Evolutionary conservation across 2,888 invertebrate species (phyloP), one percentile per base, ranked within the genome.

Genomic region (Rosalia funebris): DNA sequence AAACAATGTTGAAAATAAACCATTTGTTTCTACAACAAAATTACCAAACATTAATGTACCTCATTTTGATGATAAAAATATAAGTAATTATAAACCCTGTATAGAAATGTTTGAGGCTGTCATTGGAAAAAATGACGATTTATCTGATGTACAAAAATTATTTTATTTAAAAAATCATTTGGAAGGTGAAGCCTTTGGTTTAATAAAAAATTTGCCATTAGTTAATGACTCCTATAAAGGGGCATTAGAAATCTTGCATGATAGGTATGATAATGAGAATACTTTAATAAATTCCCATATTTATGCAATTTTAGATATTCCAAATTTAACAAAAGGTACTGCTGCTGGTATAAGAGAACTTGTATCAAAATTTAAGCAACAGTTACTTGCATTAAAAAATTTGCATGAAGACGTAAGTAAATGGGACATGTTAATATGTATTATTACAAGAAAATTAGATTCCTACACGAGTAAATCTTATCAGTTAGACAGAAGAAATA

Each of bases 401-500:
- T 20, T 57, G 4, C 32, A 31, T 25, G 48, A 55, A 53, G 44
- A 50, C 15, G 17, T 20, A 5, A 15, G 14, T 12, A 12, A 44
- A 15, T 44, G 44, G 44, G 15, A 44, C 9, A 25, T 57, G 7
- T 34, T 61, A 7, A 16, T 61, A 10, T 57, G 32, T 45, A 16
- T 61, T 10, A 57, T 57, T 1, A 46, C 45, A 5, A 57, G 25
- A 47, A 57, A 57, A 47, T 11, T 57, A 32, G 61, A 61, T 37
- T 7, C 20, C n/a, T 53, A 39, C 32, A 53, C 57, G 4, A 25
- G 11, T 11, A 34, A 31, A 10, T 39, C 44, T n/a, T 61, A 25
- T 46, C 57, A 61, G 46, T 11, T 61, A 19, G 61, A 61, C 12
- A n/a, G n/a, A n/a, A 56, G 57, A 17, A 14, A 57, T 17, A 9